Percentiles rank a stretch among this genome's conserved stretches.
Evolutionary conservation across 2,888 invertebrate genomes (phyloP).

Genomic region (Eupithecia exiguata): DNA sequence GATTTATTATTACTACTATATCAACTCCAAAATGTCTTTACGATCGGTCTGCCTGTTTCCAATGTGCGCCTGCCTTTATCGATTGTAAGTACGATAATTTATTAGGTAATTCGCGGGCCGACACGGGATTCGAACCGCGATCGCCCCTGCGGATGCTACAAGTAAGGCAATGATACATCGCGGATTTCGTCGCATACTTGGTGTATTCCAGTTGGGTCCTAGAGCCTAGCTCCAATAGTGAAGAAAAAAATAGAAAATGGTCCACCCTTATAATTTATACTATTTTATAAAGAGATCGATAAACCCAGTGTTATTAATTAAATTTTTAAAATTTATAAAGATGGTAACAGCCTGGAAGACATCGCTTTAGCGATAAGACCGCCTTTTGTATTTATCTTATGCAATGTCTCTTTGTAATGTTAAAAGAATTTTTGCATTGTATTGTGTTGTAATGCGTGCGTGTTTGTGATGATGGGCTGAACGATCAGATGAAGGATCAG

Average conservation of each 20-base stretch:
- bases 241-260: not conserved
- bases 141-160: constrained; percentile 73
- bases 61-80: constrained; percentile 3
- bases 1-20: no score
- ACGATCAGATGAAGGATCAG: no score
- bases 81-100: constrained; percentile 53
- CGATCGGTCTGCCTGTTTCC: not conserved
- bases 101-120: constrained; percentile 63
- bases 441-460: no score
- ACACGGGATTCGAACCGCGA: constrained; percentile 64
- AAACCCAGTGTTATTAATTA: not conserved
- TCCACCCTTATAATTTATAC: not conserved
- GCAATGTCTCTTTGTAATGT: no score
- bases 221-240: not conserved
- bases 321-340: not conserved
- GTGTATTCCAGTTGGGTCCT: constrained; percentile 52
- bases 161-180: constrained; percentile 78
- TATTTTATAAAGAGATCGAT: no score
- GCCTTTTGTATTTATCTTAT: no score
- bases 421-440: no score
- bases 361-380: no score
- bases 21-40: not conserved
- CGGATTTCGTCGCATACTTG: constrained; percentile 69
- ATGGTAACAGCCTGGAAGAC: no score
- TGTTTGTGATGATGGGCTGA: no score